Base-by-base conservation (phyloP, 2,113 vertebrate species). In the Rhinolophus sinicus region DNA sequence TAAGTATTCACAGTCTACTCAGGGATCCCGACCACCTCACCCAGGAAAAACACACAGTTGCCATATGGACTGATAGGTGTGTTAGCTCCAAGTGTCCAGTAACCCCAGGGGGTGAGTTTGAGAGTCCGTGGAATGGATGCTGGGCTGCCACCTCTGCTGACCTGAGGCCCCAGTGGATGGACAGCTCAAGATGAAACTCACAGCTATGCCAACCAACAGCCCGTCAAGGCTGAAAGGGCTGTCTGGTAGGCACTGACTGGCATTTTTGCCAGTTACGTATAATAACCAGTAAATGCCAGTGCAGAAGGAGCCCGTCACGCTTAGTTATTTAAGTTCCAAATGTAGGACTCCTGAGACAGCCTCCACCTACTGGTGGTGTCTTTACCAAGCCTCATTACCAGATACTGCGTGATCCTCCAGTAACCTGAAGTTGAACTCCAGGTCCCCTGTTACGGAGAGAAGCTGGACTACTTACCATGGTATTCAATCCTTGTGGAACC, bases 401-500 rank as follows among this genome's bases (percentile, higher is more conserved):
- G 19, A 6, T 3, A 10, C 38, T 44, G 4, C 47, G 28, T 47
- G 19, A 72, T 40, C 69, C 22, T 56, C 52, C 40, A 7, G 3
- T 26, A 67, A 18, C 38, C 58, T 70, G 22, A 81, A 26, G 11
- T 15, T 52, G 30, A 56, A 16, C 24, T 33, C 22, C 19, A 35
- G 30, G 28, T n/a, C 35, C 33, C 52, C 35, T 19, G 2, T 38
- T 18, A 1, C 4, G 9, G 28, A 70, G 30, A 44, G 67, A 62
- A 15, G 18, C 50, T 54, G 6, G 21, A 21, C n/a, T 22, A 1
- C 4, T 11, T 11, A 6, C 58, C 12, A 1, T 2, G 26, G 5
- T 26, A 4, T 16, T 22, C 44, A 26, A 35, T 0, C 47, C 6
- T 18, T 35, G 22, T 6, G 60, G 21, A 6, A 21, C 3, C 54